A percentile compares a stretch with the other conserved stretches of the same genome.
phyloP scores from a whole-genome alignment of 2,113 vertebrate species.

The Ginglymostoma cirratum region DNA sequence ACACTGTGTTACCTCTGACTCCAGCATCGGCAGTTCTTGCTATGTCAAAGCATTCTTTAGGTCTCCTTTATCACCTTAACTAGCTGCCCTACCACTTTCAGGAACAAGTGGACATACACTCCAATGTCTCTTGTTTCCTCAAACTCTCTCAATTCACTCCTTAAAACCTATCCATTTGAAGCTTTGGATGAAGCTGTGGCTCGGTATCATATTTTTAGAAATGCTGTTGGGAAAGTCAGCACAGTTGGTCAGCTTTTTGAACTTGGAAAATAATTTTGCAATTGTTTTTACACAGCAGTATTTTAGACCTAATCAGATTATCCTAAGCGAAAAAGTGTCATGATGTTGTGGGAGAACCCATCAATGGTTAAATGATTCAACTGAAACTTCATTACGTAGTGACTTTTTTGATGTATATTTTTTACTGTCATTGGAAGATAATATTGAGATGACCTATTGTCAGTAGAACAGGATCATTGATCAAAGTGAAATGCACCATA shows the following conservation, averaged over 20 bases:
- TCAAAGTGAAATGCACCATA: background rate
- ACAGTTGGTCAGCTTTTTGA: background rate
- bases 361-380: background rate
- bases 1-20: too few species aligned
- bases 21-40: too few species aligned
- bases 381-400: background rate
- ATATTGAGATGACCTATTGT: background rate
- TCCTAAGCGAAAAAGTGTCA: background rate
- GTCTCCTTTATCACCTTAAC: too few species aligned
- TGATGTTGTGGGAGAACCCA: background rate
- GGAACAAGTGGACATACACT: too few species aligned
- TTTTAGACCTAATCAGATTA: background rate
- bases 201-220: too few species aligned
- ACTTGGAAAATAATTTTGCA: background rate
- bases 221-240: background rate
- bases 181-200: too few species aligned
- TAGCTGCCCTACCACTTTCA: too few species aligned
- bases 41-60: too few species aligned
- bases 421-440: background rate
- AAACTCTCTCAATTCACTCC: too few species aligned
- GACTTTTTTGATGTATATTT: background rate
- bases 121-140: too few species aligned
- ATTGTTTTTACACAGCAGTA: constrained; percentile 2
- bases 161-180: too few species aligned
- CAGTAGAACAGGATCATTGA: background rate